Conservation (phyloP, 2,797 vertebrate genomes). For the Pristis pectinata region DNA sequence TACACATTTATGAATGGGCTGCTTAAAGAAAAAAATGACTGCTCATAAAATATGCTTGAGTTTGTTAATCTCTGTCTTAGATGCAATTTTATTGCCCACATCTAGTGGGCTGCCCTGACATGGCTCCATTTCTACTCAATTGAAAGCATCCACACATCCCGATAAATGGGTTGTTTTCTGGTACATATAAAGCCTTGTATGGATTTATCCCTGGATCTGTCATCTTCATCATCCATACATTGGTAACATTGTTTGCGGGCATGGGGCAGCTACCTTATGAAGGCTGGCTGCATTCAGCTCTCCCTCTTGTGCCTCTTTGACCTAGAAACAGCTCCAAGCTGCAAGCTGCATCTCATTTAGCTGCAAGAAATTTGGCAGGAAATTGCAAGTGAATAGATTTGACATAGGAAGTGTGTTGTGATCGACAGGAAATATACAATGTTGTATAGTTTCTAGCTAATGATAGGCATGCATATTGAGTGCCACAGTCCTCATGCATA, state of each 20-base stretch:
- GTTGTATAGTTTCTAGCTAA: not conserved
- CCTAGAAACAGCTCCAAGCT: not conserved
- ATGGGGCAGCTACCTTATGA: too few species aligned
- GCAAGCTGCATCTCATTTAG: not conserved
- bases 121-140: not conserved
- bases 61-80: not conserved
- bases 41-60: not conserved
- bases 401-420: constrained; percentile 6
- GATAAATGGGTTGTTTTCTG: not conserved
- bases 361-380: constrained; percentile 9
- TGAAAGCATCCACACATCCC: not conserved
- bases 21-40: not conserved
- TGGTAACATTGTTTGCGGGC: not conserved
- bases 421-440: not conserved
- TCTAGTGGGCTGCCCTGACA: not conserved
- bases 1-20: not conserved
- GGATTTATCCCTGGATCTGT: not conserved
- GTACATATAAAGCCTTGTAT: not conserved
- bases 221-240: not conserved
- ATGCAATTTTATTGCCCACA: not conserved
- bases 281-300: not conserved
- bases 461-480: not conserved
- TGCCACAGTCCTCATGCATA: not conserved
- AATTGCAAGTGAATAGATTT: not conserved
- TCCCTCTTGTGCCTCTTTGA: not conserved